phyloP scores from a whole-genome alignment of 2,797 vertebrate genomes.

The Apodemus agrarius region DNA sequence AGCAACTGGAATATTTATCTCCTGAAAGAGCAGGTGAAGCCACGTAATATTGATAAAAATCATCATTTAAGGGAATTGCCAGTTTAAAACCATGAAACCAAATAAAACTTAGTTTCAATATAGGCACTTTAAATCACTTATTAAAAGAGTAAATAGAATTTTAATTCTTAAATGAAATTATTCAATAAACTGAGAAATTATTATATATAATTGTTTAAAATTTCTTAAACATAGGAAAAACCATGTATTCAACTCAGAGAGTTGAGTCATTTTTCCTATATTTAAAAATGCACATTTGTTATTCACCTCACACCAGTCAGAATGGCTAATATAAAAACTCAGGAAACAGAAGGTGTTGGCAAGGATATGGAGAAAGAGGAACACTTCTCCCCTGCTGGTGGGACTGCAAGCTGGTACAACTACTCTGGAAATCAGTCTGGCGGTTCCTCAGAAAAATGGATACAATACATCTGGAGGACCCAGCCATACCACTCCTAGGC shows the following conservation, averaged over 20 bases:
- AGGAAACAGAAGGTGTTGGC: no score
- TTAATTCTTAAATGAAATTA: background rate
- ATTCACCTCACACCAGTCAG: no score
- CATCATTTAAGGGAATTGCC: constrained; percentile 28
- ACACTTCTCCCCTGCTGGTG: no score
- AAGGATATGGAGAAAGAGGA: no score
- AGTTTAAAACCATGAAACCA: background rate
- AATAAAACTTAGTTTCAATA: background rate
- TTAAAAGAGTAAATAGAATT: background rate
- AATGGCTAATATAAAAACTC: no score
- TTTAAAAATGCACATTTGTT: background rate
- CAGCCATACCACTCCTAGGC: no score
- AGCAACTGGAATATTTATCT: constrained; percentile 64
- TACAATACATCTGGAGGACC: no score
- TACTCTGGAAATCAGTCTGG: no score
- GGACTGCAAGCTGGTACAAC: no score
- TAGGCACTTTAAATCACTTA: background rate
- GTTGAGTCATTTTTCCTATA: background rate
- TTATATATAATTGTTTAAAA: background rate
- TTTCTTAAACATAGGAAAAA: background rate
- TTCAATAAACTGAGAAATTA: background rate
- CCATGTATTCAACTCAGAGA: background rate
- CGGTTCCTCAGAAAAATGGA: no score
- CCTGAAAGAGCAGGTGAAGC: constrained; percentile 21
- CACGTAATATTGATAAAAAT: constrained; percentile 28